Base-by-base conservation (phyloP, 2,113 vertebrate genomes). In the Malaclemys terrapin region DNA sequence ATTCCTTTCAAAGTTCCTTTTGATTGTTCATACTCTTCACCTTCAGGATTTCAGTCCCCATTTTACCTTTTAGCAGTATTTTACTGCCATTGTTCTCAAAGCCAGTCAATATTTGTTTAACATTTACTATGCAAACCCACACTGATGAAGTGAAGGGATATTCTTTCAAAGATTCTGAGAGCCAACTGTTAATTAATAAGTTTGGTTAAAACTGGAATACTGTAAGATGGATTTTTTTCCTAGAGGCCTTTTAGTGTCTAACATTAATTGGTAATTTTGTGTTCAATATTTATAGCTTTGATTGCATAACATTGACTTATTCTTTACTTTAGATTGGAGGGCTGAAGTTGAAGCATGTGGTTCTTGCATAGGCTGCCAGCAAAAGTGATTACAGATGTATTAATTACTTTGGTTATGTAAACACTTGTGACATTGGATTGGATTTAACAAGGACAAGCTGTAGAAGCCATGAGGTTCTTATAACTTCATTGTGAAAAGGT, bases 381-480 rank as follows among this genome's bases (percentile, higher is more conserved):
- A 97, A 94, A 96, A 97, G 89, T 89, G 62, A 96, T 96, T 98
- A 95, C 84, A 94, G 52, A 89, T 85, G 45, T 92, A 89, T 83
- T 95, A 96, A 96, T 96, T 96, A 95, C 42, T 57, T 95, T 91
- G 25, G 78, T 96, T 94, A 96, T 91, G 54, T 92, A 98, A 98
- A 96, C 45, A 86, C 59, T 92, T 84, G 16, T 94, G 89, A 96
- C 95, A 96, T 62, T 97, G 76, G 80, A 86, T 91, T 94, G 94
- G n/a, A 85, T 98, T 96, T 95, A 97, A 95, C 24, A 96, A 96
- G 85, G 93, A 87, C 80, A 84, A 94, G 42, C n/a, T 38, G 93
- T 79, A 89, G 27, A 82, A 91, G 38, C 84, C 91, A 57, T 85
- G 11, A 80, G 82, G 87, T 88, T 94, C 59, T 89, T 90, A 14